Conservation (phyloP, 2,113 vertebrate species). For the Dasyurus viverrinus region DNA sequence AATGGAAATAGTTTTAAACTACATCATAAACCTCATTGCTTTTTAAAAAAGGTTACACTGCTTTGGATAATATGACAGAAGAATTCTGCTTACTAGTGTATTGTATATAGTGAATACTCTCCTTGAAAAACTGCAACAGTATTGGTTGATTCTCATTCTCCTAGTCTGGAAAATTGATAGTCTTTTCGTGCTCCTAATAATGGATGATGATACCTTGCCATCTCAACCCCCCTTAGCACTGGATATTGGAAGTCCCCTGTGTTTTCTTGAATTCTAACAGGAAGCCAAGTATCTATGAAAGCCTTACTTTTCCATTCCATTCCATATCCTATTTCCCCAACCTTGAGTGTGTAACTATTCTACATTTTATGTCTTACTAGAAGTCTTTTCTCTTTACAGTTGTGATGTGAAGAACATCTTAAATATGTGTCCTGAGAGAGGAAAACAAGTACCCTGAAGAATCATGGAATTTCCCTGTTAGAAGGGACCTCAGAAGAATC, state of each 20-base stretch:
- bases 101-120: not conserved
- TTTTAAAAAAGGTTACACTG: not conserved
- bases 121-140: not conserved
- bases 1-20: not conserved
- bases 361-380: not conserved
- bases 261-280: not conserved
- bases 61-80: not conserved
- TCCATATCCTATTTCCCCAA: not conserved
- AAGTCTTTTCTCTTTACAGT: not conserved
- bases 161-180: not conserved
- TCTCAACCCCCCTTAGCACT: not conserved
- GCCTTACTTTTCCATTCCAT: not conserved
- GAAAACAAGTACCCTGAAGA: not conserved
- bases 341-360: not conserved
- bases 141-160: not conserved
- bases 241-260: not conserved
- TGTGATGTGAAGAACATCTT: not conserved
- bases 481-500: not conserved
- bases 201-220: not conserved
- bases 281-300: not conserved
- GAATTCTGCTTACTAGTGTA: not conserved
- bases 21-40: not conserved
- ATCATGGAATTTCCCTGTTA: not conserved
- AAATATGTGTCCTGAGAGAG: not conserved
- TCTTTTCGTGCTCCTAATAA: not conserved